Conservation (phyloP, 1,140 invertebrate genomes). For the Caenorhabditis latens region DNA sequence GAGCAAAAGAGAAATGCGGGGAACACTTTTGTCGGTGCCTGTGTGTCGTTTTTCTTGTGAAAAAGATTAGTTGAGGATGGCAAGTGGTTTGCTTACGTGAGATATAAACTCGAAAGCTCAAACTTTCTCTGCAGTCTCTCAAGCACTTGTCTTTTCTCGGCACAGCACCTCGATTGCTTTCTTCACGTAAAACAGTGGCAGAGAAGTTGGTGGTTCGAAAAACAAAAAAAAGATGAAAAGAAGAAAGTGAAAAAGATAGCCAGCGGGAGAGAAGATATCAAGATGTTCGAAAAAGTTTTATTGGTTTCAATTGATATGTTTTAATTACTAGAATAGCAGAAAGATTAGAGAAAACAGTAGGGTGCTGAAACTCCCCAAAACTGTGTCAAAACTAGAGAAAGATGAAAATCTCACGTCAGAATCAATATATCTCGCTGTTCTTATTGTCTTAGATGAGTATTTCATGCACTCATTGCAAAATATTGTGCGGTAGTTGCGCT, state of each 20-base stretch:
- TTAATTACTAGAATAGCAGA: too few species aligned
- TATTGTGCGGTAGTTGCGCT: too few species aligned
- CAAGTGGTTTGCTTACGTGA: conserved; percentile 56
- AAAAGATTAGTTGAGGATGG: conserved; percentile 44
- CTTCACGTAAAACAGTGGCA: conserved; percentile 42
- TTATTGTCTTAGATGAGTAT: too few species aligned
- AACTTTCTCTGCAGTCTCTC: conserved; percentile 41
- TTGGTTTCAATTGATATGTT: background rate
- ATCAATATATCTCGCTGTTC: too few species aligned
- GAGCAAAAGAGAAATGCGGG: background rate
- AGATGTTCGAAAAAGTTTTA: background rate
- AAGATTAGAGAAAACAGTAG: too few species aligned
- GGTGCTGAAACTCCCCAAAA: too few species aligned
- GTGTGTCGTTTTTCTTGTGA: background rate
- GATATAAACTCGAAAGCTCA: conserved; percentile 53
- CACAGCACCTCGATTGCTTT: conserved; percentile 47
- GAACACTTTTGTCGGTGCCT: conserved; percentile 40
- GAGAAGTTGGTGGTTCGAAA: conserved; percentile 39
- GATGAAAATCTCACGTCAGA: too few species aligned
- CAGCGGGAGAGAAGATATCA: background rate
- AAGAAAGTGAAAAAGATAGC: background rate
- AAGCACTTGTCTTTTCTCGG: conserved; percentile 17
- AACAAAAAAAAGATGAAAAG: background rate
- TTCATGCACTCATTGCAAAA: too few species aligned
- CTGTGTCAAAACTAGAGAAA: too few species aligned